Conservation (phyloP, 2,797 vertebrate genomes). For the Emys orbicularis region DNA sequence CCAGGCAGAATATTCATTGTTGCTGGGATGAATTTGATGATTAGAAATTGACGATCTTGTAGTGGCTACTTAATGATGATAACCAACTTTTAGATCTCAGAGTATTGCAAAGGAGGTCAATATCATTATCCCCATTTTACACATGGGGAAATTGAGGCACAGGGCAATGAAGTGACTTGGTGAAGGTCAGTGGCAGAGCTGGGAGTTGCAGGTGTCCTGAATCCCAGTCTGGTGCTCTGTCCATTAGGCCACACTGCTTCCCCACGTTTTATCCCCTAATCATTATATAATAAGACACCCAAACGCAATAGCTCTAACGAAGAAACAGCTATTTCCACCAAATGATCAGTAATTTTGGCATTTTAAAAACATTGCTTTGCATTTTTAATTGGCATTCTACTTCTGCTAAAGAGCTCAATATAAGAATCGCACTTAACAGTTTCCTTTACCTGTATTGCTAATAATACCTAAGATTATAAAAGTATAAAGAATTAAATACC, state of each 20-base stretch:
- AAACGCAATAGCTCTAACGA: neutral
- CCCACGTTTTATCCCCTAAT: neutral
- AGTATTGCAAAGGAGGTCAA: too few relatives aligned
- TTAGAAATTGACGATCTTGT: neutral
- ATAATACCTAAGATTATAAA: constrained; percentile 31
- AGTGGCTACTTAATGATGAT: too few relatives aligned
- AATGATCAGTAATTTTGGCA: neutral
- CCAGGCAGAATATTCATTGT: rapidly evolving
- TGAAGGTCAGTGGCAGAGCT: neutral
- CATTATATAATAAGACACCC: neutral
- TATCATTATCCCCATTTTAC: neutral
- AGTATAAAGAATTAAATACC: constrained; percentile 54
- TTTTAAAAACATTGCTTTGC: constrained; percentile 34
- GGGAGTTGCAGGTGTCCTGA: neutral
- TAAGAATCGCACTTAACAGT: neutral
- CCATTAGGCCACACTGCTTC: neutral
- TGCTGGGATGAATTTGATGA: neutral
- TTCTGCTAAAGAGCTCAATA: constrained; percentile 18
- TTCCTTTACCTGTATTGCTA: constrained; percentile 3
- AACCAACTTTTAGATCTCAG: neutral
- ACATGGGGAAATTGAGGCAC: neutral
- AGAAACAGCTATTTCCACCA: neutral
- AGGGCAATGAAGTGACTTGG: neutral
- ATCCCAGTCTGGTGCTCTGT: neutral
- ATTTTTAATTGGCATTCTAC: constrained; percentile 27